Base-by-base conservation (phyloP, 2,888 invertebrate species). In the Imbricaverruca yamaguchii region DNA sequence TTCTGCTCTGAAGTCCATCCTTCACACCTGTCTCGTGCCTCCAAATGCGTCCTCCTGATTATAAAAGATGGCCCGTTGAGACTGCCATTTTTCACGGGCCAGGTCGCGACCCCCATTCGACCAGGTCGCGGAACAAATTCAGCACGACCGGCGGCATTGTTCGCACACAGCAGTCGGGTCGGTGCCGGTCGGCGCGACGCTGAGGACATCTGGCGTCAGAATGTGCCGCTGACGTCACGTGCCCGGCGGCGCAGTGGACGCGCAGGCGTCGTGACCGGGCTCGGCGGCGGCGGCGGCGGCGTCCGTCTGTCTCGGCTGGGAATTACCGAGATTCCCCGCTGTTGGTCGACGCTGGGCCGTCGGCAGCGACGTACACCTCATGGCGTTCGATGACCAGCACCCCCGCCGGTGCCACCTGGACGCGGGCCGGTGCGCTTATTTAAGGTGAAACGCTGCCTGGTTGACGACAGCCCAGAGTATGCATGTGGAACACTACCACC, bases 11-110 rank as follows among this genome's bases (percentile, higher is more conserved):
- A 39, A 39, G 39, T 39, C 15, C 69, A 69, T 69, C 69, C 69
- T 39, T 69, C 69, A 39, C 69, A 39, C 69, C 25, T 69, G 69
- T 21, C 69, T n/a, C 21, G 6, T 39, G 12, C 25, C 69, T 12
- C 69, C 69, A 69, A 69, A 39, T 69, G 39, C 69, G 69, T 69
- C 25, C 39, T 39, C 13, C 69, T 69, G 69, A 69, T 69, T 69
- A 69, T 69, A 69, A 69, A 69, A 69, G 69, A 69, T 69, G 69
- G 39, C 69, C 39, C 39, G 69, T 69, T 69, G 69, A 7, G 69
- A 3, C 39, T 39, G 69, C 69, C 69, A 69, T 69, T 69, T 69
- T 69, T 69, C 69, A 69, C 39, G 15, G 39, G 21, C 10, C 25
- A 39, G 69, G 69, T 69, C 69, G 39, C 39, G 69, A 69, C 69